A percentile compares a stretch with the other conserved stretches of the same genome.
These are phyloP conservation scores for Drosophila azteca DNA, from an alignment of 1,140 invertebrate genomes.

Conservation along the genomic window DNA sequence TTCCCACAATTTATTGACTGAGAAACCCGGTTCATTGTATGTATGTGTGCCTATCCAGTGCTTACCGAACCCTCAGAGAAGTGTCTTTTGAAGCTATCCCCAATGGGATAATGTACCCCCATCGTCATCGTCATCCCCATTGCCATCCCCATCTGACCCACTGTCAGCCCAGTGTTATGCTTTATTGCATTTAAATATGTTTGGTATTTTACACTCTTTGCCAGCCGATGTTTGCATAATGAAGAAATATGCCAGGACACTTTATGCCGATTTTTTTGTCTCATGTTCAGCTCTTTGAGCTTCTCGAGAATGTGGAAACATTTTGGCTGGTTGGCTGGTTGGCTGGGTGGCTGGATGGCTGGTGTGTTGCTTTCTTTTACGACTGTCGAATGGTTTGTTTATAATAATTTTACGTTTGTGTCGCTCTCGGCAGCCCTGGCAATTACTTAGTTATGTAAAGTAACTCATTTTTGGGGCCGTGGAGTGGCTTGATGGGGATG, in stretches of 20 bases:
- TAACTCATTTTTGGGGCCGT: slow-evolving; percentile 52
- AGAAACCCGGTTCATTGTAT: too few relatives aligned
- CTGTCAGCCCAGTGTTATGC: slow-evolving; percentile 6
- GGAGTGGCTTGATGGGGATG: slow-evolving; percentile 39
- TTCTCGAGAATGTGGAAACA: too few relatives aligned
- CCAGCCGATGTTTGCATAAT: slow-evolving; percentile 58
- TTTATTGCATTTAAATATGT: slow-evolving; percentile 65
- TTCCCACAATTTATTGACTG: too few relatives aligned
- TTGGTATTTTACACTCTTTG: slow-evolving; percentile 45
- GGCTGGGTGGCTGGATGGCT: not conserved
- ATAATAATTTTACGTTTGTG: slow-evolving; percentile 64
- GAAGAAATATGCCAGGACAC: slow-evolving; percentile 50
- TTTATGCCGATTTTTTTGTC: slow-evolving; percentile 42
- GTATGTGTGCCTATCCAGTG: too few relatives aligned
- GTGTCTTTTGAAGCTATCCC: too few relatives aligned
- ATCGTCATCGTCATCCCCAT: slow-evolving; percentile 1
- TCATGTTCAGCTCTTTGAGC: not conserved
- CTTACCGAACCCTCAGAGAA: not conserved
- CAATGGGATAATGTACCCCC: not conserved
- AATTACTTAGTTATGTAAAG: slow-evolving; percentile 65
- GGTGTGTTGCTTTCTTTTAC: slow-evolving; percentile 32
- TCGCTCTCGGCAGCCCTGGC: slow-evolving; percentile 48
- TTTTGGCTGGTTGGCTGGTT: not conserved
- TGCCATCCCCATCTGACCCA: not conserved
- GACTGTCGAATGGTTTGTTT: slow-evolving; percentile 61